These are phyloP conservation scores for Lasius platythorax DNA, from an alignment of 2,888 invertebrate species.

Conservation along the genomic window DNA sequence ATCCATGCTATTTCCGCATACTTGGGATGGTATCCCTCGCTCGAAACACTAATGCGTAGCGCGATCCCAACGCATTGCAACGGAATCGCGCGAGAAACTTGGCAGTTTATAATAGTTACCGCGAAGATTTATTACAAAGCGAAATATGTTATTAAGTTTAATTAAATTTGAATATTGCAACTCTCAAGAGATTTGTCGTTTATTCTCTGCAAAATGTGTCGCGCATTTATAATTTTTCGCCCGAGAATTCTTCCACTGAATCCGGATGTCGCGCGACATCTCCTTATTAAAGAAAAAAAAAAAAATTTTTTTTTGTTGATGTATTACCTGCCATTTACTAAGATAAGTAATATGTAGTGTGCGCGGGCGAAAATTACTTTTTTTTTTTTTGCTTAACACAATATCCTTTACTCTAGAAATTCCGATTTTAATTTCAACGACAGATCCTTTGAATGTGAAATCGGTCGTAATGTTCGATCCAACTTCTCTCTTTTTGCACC, in stretches of 20 bases:
- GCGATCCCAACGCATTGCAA: not conserved
- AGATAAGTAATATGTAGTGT: not conserved
- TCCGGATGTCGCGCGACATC: not conserved
- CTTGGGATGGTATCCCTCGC: conserved; percentile 30
- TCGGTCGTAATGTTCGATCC: not conserved
- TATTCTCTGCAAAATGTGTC: not conserved
- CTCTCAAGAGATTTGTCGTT: not conserved
- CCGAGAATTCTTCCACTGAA: not conserved
- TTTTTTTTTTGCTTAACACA: not conserved
- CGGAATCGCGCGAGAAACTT: conserved; percentile 28
- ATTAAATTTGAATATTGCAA: conserved; percentile 33
- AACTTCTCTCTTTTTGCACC: not conserved
- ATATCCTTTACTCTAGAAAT: not conserved
- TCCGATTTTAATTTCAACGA: not conserved
- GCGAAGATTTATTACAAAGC: conserved; percentile 36
- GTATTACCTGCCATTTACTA: not conserved
- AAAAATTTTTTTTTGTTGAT: not conserved
- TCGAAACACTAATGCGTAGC: conserved; percentile 22
- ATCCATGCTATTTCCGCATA: conserved; percentile 20
- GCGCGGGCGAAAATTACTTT: not conserved
- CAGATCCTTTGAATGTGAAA: not conserved
- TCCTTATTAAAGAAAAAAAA: not conserved
- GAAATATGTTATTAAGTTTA: conserved; percentile 38
- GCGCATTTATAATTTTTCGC: not conserved
- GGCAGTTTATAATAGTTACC: conserved; percentile 36